Conservation (phyloP, 2,113 vertebrate genomes). For the Oophaga pumilio region DNA sequence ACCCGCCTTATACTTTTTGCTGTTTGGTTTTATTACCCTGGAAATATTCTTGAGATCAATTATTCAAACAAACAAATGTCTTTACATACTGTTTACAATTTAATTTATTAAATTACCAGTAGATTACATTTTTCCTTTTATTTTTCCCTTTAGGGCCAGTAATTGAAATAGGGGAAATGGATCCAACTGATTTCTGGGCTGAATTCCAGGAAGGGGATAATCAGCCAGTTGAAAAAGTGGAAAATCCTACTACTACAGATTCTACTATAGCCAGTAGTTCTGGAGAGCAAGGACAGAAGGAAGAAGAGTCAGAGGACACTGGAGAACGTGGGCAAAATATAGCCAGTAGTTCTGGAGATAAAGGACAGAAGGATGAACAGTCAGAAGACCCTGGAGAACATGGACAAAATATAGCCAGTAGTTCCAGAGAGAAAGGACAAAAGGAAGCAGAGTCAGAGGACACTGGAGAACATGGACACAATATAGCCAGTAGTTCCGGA, state of each 20-base stretch:
- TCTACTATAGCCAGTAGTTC: constrained; percentile 10
- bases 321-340: background rate
- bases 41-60: background rate
- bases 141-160: constrained; percentile 73
- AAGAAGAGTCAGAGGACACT: constrained; percentile 16
- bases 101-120: no score
- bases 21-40: background rate
- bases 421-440: no score
- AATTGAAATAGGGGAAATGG: constrained; percentile 69
- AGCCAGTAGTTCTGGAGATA: no score
- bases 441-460: no score
- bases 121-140: constrained; percentile 23
- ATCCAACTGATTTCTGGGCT: constrained; percentile 70
- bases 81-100: background rate
- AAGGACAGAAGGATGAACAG: no score
- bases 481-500: no score
- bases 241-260: constrained; percentile 14
- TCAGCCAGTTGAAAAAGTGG: constrained; percentile 55
- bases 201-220: constrained; percentile 62
- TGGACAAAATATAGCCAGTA: no score
- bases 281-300: constrained; percentile 4
- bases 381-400: no score
- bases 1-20: no score
- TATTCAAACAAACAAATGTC: background rate
- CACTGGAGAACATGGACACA: no score